Evolutionary conservation across 1,140 invertebrate genomes (phyloP).

Genomic region (Metopolophium dirhodum): DNA sequence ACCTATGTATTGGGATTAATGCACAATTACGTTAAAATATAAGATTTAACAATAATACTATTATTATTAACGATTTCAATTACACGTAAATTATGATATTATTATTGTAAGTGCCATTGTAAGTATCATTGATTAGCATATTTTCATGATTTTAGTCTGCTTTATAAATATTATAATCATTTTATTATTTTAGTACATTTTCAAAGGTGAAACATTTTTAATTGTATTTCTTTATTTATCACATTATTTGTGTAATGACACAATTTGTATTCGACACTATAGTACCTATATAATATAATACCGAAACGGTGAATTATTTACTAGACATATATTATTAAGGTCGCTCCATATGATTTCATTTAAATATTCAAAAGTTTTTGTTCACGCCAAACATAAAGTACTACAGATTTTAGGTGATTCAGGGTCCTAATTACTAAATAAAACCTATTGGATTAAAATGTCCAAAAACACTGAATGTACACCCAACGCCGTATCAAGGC

Average conservation of each 20-base stretch:
- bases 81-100: neutral
- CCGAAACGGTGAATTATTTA: neutral
- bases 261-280: constrained; percentile 18
- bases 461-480: constrained; percentile 26
- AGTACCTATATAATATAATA: neutral
- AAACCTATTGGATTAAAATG: constrained; percentile 47
- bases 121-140: neutral
- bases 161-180: neutral
- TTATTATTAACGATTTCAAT: too few species aligned
- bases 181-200: neutral
- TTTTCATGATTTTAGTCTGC: neutral
- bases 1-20: too few species aligned
- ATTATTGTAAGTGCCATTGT: neutral
- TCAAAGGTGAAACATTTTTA: neutral
- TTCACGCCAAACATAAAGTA: constrained; percentile 23
- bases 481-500: neutral
- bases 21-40: too few species aligned
- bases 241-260: constrained; percentile 13
- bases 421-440: constrained; percentile 20
- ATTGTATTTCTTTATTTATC: constrained; percentile 11
- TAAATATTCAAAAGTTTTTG: constrained; percentile 52
- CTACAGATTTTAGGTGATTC: neutral
- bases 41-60: too few species aligned
- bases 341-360: neutral
- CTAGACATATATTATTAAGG: neutral